These are phyloP conservation scores for Periophthalmus modestus DNA, from an alignment of 2,113 vertebrate genomes.

Conservation along the genomic window DNA sequence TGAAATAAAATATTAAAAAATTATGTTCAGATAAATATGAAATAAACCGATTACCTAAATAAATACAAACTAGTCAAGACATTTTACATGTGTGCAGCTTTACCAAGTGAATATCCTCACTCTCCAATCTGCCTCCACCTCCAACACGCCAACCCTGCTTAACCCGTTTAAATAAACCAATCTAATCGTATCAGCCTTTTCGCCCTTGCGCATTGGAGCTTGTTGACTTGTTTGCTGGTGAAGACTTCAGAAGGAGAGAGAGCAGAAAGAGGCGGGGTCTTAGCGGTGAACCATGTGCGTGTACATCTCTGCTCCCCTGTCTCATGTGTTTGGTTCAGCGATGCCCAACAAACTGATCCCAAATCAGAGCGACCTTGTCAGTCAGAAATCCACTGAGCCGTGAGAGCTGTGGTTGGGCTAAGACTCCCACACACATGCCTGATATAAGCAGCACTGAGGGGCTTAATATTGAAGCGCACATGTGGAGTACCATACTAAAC, in stretches of 20 bases:
- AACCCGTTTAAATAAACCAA: constrained; percentile 63
- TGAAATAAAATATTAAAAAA: too few relatives aligned
- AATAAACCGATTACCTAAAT: too few relatives aligned
- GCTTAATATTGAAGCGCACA: neutral
- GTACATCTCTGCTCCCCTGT: constrained; percentile 34
- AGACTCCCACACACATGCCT: constrained; percentile 13
- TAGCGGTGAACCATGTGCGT: constrained; percentile 29
- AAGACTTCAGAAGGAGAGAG: constrained; percentile 3
- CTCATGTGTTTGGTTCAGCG: constrained; percentile 44
- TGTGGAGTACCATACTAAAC: neutral
- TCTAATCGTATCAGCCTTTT: constrained; percentile 64
- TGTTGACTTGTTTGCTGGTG: constrained; percentile 19
- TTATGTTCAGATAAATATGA: too few relatives aligned
- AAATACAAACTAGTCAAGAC: too few relatives aligned
- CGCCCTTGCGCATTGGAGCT: constrained; percentile 45
- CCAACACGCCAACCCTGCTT: constrained; percentile 45
- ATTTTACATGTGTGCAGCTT: constrained; percentile 18
- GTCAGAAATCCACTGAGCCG: constrained; percentile 57
- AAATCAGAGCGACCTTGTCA: constrained; percentile 68
- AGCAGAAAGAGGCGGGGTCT: constrained; percentile 28
- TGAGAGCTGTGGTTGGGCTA: constrained; percentile 22
- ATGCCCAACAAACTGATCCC: constrained; percentile 60
- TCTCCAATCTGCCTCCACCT: constrained; percentile 60
- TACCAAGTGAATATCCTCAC: constrained; percentile 52
- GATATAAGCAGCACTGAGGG: constrained; percentile 2